Evolutionary conservation across 2,113 vertebrate species (phyloP).

Genomic region (Delphinapterus leucas): DNA sequence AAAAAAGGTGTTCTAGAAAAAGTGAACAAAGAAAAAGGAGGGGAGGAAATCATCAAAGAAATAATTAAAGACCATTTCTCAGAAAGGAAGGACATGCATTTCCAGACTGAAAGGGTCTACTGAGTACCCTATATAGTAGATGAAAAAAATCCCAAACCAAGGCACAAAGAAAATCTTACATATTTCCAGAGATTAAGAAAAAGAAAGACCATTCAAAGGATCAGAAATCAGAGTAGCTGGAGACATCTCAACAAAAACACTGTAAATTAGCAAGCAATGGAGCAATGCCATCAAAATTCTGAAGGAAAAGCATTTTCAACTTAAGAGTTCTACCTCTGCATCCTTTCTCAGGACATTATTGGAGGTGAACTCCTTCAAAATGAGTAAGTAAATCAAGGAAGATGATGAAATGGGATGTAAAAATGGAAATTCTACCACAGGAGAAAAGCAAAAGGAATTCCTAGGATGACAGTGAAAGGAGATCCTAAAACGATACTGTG

Average conservation of each 20-base stretch:
- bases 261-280: not conserved
- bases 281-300: not conserved
- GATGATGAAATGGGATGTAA: not conserved
- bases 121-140: not conserved
- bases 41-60: not conserved
- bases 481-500: not conserved
- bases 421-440: not conserved
- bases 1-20: not conserved
- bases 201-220: not conserved
- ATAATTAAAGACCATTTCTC: not conserved
- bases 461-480: not conserved
- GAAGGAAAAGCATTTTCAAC: not conserved
- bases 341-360: not conserved
- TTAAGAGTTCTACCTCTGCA: not conserved
- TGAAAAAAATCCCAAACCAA: not conserved
- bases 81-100: not conserved
- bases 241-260: not conserved
- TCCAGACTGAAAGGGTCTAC: not conserved
- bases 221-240: constrained; percentile 11
- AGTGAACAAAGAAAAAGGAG: not conserved
- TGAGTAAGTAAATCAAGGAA: not conserved
- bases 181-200: not conserved
- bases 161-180: not conserved
- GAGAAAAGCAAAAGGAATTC: constrained; percentile 15
- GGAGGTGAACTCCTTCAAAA: constrained; percentile 1